Base-by-base conservation (phyloP, 1,140 invertebrate genomes). In the Bicyclus anynana region DNA sequence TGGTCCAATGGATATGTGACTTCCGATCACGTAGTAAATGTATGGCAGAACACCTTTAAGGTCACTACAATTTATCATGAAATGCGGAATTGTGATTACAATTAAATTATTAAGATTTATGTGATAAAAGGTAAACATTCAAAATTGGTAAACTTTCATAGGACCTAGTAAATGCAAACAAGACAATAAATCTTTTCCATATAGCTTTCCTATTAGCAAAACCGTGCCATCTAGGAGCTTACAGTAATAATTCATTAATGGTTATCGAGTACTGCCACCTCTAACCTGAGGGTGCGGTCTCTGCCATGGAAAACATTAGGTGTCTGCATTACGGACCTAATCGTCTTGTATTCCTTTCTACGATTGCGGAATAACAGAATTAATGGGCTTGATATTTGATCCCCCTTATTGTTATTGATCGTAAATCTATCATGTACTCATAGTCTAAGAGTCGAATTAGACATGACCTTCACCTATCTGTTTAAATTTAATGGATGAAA, bases 271-370 rank as follows among this genome's bases (percentile, higher is more conserved):
- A 17, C 46, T 23, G 7, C 44, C 52, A 49, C 57, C 57, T 59
- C 10, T 59, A 33, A 53, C 50, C 50, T 26, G 14, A 16, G 49
- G 57, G 57, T 53, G 57, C 52, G 57, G 53, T 47, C n/a, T 12
- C 16, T 38, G 14, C 23, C 44, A 47, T 26, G 10, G n/a, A 47
- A n/a, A 47, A 47, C 44, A 47, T 47, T 27, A 26, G 44, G 44
- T 27, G 44, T 46, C 44, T 47, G 21, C 20, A 53, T 47, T 54
- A 49, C 37, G 40, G 40, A 40, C 27, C 35, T 61, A 55, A 55
- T 59, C 50, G 57, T 29, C 50, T 48, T 48, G 44, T 59, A 40
- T 52, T 49, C 59, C 59, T 61, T 61, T 61, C 59, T 61, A 47
- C 53, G 49, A 61, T 61, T 49, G 53, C 54, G 53, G 35, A 60